Conservation (phyloP, 2,888 invertebrate genomes). For the Linnaemya tessellans region DNA sequence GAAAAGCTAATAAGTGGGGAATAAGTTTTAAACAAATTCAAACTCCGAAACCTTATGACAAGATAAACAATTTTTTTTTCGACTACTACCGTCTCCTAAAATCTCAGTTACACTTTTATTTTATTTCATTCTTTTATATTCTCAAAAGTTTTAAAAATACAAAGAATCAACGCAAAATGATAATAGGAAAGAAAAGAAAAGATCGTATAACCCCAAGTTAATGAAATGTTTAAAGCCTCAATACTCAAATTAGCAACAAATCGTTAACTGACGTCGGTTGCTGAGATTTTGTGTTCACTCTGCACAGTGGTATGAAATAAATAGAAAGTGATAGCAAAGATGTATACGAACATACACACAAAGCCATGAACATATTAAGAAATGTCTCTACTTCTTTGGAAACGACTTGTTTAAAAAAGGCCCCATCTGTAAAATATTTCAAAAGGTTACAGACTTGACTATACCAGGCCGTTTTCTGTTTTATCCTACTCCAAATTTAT, state of each 20-base stretch:
- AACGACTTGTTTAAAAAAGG: no score
- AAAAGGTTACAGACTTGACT: no score
- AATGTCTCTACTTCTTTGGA: no score
- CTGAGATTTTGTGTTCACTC: neutral
- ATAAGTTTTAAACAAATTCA: neutral
- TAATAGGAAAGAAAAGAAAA: conserved; percentile 1
- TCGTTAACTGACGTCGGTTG: conserved; percentile 39
- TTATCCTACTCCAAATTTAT: no score
- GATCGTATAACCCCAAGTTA: conserved; percentile 34
- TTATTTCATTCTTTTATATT: conserved; percentile 3
- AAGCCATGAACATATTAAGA: no score
- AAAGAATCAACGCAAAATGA: conserved; percentile 10
- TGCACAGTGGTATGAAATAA: neutral
- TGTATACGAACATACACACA: neutral
- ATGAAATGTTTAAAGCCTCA: conserved; percentile 30
- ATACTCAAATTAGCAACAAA: conserved; percentile 18
- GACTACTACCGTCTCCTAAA: conserved; percentile 6
- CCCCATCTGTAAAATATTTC: no score
- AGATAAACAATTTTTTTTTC: neutral
- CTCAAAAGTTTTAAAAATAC: conserved; percentile 1
- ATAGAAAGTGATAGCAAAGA: neutral
- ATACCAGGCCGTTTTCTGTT: no score
- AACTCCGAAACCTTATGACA: conserved; percentile 55
- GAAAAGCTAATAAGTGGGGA: neutral
- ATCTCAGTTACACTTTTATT: conserved; percentile 30